Conservation (phyloP, 2,888 invertebrate species). For the Vannuccia rotundouncinata region DNA sequence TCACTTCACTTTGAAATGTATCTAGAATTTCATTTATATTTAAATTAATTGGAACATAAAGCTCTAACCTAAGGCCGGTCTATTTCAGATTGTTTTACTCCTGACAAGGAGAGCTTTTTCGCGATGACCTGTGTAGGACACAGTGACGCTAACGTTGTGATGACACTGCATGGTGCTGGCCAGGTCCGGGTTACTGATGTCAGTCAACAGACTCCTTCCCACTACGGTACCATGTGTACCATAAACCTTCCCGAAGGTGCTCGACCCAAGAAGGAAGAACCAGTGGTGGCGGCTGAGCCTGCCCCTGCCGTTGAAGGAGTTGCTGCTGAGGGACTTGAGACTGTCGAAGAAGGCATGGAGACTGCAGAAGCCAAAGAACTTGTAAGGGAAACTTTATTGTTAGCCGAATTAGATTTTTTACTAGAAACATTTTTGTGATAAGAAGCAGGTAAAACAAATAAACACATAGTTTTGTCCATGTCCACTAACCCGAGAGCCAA, state of each 20-base stretch:
- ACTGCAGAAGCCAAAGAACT: not conserved
- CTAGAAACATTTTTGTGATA: no score
- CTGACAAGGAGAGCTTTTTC: constrained; percentile 1
- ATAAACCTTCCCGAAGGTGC: not conserved
- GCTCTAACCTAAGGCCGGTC: no score
- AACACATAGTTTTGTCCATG: no score
- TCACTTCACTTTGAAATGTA: no score
- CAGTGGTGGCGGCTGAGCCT: not conserved
- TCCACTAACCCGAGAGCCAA: not conserved
- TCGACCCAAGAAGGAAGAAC: not conserved
- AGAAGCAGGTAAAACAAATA: no score
- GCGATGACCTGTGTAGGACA: constrained; percentile 2
- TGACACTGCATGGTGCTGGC: not conserved
- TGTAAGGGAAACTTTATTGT: not conserved
- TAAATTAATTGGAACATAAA: no score
- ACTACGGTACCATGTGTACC: not conserved
- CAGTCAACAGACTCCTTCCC: constrained; percentile 1
- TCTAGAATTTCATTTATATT: no score
- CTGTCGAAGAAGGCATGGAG: not conserved
- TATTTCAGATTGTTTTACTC: not conserved
- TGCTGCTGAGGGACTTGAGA: not conserved
- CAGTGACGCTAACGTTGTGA: constrained; percentile 1
- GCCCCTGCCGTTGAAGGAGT: not conserved
- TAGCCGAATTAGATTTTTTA: not conserved
- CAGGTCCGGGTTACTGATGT: constrained; percentile 9